Evolutionary conservation across 2,888 invertebrate genomes (phyloP).

Genomic region (Belgica antarctica): DNA sequence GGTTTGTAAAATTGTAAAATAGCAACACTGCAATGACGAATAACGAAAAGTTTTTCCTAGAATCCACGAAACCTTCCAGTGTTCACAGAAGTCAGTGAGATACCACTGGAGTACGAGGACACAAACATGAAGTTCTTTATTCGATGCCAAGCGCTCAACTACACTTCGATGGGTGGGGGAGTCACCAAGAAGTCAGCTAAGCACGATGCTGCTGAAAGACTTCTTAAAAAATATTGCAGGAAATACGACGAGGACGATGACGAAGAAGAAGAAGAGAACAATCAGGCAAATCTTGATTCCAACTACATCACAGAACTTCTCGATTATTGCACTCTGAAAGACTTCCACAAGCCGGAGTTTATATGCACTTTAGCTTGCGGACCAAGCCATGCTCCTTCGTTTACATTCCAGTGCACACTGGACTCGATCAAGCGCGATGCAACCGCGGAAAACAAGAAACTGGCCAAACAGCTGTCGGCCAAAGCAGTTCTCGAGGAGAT

Average conservation of each 20-base stretch:
- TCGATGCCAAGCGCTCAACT: background rate
- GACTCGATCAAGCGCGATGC: background rate
- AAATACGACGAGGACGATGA: background rate
- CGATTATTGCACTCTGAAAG: background rate
- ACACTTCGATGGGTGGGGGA: background rate
- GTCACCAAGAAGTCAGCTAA: constrained; percentile 10
- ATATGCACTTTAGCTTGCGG: background rate
- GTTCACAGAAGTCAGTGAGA: background rate
- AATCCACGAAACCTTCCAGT: background rate
- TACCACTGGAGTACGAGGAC: background rate
- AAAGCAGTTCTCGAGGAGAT: background rate
- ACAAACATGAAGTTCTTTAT: background rate
- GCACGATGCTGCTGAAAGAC: constrained; percentile 6
- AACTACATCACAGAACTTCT: constrained; percentile 6
- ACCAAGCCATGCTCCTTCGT: constrained; percentile 12
- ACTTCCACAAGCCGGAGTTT: constrained; percentile 28
- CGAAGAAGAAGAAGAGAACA: background rate
- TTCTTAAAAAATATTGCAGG: background rate
- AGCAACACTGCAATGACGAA: background rate
- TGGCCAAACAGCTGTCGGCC: background rate
- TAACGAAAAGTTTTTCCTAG: constrained; percentile 2
- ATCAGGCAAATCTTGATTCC: background rate
- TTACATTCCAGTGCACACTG: constrained; percentile 12
- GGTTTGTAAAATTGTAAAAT: background rate
- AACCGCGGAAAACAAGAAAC: background rate